Evolutionary conservation across 2,888 invertebrate genomes (phyloP).

Genomic region (Pseudeuparius sepicola): DNA sequence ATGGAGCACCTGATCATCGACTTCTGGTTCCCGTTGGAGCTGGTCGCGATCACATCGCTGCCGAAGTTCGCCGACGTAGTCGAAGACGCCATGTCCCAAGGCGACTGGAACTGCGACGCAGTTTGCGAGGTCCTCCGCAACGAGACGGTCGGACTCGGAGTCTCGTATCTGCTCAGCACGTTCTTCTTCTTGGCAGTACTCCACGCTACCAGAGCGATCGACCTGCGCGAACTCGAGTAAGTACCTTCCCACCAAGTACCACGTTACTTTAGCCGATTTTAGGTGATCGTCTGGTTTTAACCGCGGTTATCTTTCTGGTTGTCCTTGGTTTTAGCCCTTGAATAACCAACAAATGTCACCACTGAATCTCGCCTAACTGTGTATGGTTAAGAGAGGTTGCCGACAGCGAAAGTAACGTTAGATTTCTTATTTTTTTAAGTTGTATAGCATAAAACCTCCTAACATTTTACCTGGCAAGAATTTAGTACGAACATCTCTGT

Average conservation of each 20-base stretch:
- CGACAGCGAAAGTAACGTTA: too few relatives aligned
- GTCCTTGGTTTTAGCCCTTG: too few relatives aligned
- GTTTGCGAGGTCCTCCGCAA: conserved; percentile 25
- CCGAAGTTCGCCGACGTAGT: conserved; percentile 25
- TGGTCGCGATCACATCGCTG: conserved; percentile 22
- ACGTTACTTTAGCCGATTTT: background rate
- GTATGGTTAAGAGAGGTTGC: background rate
- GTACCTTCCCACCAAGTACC: too few relatives aligned
- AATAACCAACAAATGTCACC: too few relatives aligned
- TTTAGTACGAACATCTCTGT: too few relatives aligned
- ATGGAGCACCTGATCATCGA: conserved; percentile 33
- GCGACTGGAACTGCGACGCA: conserved; percentile 23
- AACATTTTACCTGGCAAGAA: too few relatives aligned
- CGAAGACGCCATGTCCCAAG: conserved; percentile 24
- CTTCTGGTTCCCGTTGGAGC: conserved; percentile 37
- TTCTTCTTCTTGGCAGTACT: conserved; percentile 28
- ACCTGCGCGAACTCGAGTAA: conserved; percentile 25
- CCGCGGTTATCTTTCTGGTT: too few relatives aligned
- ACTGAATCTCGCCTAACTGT: background rate
- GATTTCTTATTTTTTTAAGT: too few relatives aligned
- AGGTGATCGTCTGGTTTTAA: too few relatives aligned
- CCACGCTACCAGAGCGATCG: conserved; percentile 28
- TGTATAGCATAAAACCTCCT: background rate
- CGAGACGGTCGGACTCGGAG: conserved; percentile 23
- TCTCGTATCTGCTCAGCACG: conserved; percentile 31